Evolutionary conservation across 2,888 invertebrate species (phyloP).

Genomic region (Malacosoma neustria): DNA sequence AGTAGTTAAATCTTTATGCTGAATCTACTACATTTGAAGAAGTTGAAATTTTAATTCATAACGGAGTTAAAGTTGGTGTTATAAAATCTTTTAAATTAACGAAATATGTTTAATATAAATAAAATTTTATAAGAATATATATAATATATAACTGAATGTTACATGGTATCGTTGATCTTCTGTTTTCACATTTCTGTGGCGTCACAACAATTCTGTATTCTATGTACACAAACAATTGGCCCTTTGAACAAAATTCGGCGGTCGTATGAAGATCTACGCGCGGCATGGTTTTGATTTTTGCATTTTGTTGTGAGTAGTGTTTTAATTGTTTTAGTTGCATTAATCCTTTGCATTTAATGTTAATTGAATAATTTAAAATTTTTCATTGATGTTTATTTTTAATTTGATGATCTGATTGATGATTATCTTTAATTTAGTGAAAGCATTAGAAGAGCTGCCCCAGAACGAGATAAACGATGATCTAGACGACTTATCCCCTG

Average conservation of each 20-base stretch:
- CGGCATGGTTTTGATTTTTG: constrained; percentile 68
- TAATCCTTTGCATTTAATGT: constrained; percentile 26
- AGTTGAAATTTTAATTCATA: no score
- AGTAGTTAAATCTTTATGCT: no score
- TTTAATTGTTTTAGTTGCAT: constrained; percentile 16
- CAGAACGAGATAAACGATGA: constrained; percentile 74
- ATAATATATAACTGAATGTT: no score
- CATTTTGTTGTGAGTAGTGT: constrained; percentile 71
- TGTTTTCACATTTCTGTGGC: not conserved
- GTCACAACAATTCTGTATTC: constrained; percentile 8
- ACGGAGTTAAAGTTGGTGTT: no score
- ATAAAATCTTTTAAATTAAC: no score
- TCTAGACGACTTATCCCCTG: constrained; percentile 83
- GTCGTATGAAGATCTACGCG: constrained; percentile 52
- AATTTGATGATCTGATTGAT: constrained; percentile 8
- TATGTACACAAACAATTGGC: constrained; percentile 2
- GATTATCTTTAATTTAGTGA: constrained; percentile 59
- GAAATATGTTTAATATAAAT: no score
- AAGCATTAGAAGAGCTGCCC: constrained; percentile 84
- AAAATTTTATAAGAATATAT: no score
- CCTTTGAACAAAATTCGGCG: constrained; percentile 28
- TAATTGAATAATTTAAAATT: constrained; percentile 4
- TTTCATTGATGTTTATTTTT: constrained; percentile 13
- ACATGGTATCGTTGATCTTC: no score
- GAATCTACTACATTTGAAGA: no score